These are phyloP conservation scores for Cybosia mesomella DNA, from an alignment of 2,888 invertebrate species.

Conservation along the genomic window DNA sequence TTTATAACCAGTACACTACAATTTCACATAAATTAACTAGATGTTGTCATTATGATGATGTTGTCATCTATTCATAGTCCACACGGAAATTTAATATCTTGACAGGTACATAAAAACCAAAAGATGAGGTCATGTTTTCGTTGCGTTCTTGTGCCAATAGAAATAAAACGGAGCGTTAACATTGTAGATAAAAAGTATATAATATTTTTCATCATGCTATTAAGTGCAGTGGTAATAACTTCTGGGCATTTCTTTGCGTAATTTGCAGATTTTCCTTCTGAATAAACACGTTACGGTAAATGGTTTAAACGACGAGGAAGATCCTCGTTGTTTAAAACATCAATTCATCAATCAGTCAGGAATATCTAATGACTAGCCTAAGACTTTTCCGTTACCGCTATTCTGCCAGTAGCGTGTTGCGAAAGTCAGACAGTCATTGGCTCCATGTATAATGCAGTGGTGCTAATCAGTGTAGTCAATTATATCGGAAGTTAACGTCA, in stretches of 20 bases:
- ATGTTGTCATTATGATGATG: slow-evolving; percentile 17
- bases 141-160: slow-evolving; percentile 14
- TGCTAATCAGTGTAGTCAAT: slow-evolving; percentile 11
- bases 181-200: slow-evolving; percentile 3
- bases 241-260: neutral
- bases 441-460: slow-evolving; percentile 10
- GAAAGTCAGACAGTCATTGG: slow-evolving; percentile 16
- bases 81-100: slow-evolving; percentile 25
- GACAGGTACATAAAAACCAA: slow-evolving; percentile 32
- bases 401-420: slow-evolving; percentile 15
- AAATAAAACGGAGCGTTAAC: slow-evolving; percentile 24
- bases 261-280: neutral
- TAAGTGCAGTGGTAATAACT: slow-evolving; percentile 2
- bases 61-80: slow-evolving; percentile 22
- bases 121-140: slow-evolving; percentile 37
- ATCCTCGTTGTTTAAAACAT: neutral
- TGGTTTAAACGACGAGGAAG: neutral
- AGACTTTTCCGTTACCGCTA: slow-evolving; percentile 16
- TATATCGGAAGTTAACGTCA: slow-evolving; percentile 4
- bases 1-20: neutral
- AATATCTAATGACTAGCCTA: slow-evolving; percentile 5
- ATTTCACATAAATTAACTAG: slow-evolving; percentile 8
- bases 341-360: slow-evolving; percentile 4
- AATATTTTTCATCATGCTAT: neutral
- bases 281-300: neutral